Percentiles rank a stretch among this genome's conserved stretches.
phyloP scores from a whole-genome alignment of 53 echinoderm and acorn worm species.

The Echinometra lucunter region DNA sequence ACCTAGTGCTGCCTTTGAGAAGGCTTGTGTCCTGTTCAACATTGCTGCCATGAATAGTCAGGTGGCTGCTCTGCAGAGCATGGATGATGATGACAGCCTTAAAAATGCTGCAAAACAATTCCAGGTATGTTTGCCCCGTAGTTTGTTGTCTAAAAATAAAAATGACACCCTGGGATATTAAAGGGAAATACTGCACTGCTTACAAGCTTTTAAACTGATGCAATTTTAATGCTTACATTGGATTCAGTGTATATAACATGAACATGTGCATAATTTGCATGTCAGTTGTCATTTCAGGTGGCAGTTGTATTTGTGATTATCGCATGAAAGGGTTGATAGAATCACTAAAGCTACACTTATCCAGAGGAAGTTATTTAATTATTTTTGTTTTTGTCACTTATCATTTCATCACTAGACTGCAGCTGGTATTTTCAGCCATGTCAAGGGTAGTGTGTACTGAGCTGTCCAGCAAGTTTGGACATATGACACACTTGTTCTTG shows the following conservation, averaged over 20 bases:
- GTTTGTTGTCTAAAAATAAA: no score
- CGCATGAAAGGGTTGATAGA: no score
- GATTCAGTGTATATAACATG: no score
- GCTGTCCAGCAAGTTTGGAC: slow-evolving; percentile 80
- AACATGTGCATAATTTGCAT: no score
- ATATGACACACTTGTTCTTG: slow-evolving; percentile 74
- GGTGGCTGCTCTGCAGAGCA: slow-evolving; percentile 86
- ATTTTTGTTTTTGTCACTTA: background rate
- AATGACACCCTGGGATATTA: no score
- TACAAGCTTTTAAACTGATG: no score
- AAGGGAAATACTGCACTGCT: no score
- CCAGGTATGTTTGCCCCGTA: slow-evolving; percentile 72
- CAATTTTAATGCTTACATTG: no score
- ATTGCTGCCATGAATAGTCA: slow-evolving; percentile 95
- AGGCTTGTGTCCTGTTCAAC: slow-evolving; percentile 92
- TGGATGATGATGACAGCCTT: slow-evolving; percentile 87
- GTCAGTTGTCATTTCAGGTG: no score
- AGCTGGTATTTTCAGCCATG: slow-evolving; percentile 86
- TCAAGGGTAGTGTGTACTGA: slow-evolving; percentile 75
- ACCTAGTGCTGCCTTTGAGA: slow-evolving; percentile 83
- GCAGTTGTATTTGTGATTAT: no score
- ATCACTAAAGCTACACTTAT: no score
- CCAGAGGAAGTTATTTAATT: no score
- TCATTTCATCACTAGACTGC: slow-evolving; percentile 73
- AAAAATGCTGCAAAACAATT: slow-evolving; percentile 94